Conservation (phyloP, 1,140 invertebrate species). For the Drosophila equinoxialis region DNA sequence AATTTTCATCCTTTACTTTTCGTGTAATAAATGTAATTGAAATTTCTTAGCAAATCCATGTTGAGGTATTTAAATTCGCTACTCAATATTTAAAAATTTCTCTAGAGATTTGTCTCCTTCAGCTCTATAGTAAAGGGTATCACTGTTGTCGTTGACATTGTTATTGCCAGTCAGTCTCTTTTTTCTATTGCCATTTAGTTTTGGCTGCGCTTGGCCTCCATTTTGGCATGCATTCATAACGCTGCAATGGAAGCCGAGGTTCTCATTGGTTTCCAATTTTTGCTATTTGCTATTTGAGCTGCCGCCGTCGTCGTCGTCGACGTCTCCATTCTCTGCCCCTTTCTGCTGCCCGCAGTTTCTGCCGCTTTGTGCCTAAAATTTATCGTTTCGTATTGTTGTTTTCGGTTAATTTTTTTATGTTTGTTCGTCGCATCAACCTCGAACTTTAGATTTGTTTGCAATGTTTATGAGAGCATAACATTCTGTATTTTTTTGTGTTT, state of each 20-base stretch:
- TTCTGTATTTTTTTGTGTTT: slow-evolving; percentile 49
- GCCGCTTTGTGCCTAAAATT: slow-evolving; percentile 70
- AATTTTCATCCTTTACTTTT: too few species aligned
- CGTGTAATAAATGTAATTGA: too few species aligned
- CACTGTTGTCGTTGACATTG: background rate
- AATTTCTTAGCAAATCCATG: too few species aligned
- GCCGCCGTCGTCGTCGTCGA: slow-evolving; percentile 25
- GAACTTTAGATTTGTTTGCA: slow-evolving; percentile 81
- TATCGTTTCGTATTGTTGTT: slow-evolving; percentile 58
- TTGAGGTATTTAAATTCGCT: too few species aligned
- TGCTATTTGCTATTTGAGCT: slow-evolving; percentile 71
- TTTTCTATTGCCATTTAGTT: slow-evolving; percentile 72
- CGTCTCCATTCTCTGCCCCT: slow-evolving; percentile 19
- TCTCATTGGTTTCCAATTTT: slow-evolving; percentile 79
- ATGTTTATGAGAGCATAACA: slow-evolving; percentile 79
- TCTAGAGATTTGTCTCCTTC: too few species aligned
- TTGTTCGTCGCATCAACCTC: slow-evolving; percentile 73
- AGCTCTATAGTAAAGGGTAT: background rate
- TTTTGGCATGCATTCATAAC: slow-evolving; percentile 80
- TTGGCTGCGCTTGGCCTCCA: slow-evolving; percentile 79
- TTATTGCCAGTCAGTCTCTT: slow-evolving; percentile 12
- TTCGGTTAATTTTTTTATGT: slow-evolving; percentile 41
- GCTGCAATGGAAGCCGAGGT: slow-evolving; percentile 65
- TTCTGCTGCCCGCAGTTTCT: background rate
- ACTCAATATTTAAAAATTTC: too few species aligned